Evolutionary conservation across 1,140 invertebrate species (phyloP).

Genomic region (Nomia melanderi): DNA sequence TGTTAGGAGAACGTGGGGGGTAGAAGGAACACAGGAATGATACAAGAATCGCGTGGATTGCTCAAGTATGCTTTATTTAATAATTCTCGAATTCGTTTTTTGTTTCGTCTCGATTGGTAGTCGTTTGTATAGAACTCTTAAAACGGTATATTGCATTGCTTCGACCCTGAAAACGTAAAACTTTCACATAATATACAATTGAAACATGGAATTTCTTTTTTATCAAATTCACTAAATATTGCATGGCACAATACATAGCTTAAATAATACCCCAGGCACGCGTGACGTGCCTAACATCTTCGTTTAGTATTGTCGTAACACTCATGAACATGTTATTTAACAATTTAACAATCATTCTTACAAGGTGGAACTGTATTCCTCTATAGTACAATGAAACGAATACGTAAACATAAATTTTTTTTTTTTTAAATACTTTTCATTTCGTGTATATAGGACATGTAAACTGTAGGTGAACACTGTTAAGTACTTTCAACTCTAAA

Average conservation of each 20-base stretch:
- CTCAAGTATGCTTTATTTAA: constrained; percentile 31
- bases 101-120: constrained; percentile 1
- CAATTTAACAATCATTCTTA: constrained; percentile 12
- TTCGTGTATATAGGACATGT: background rate
- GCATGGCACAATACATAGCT: constrained; percentile 2
- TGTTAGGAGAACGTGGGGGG: background rate
- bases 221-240: background rate
- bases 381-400: constrained; percentile 16
- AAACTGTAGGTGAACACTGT: background rate
- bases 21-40: background rate
- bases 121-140: background rate
- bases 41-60: constrained; percentile 1
- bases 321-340: background rate
- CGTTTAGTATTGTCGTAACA: constrained; percentile 31
- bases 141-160: constrained; percentile 17
- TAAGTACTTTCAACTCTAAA: constrained; percentile 10
- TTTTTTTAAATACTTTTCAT: background rate
- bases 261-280: background rate
- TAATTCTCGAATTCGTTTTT: constrained; percentile 1
- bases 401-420: background rate
- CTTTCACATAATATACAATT: constrained; percentile 1
- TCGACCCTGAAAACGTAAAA: background rate
- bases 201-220: constrained; percentile 3
- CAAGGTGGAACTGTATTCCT: background rate
- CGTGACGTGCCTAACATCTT: background rate